Evolutionary conservation across 2,113 vertebrate genomes (phyloP).

Genomic region (Hippocampus zosterae): DNA sequence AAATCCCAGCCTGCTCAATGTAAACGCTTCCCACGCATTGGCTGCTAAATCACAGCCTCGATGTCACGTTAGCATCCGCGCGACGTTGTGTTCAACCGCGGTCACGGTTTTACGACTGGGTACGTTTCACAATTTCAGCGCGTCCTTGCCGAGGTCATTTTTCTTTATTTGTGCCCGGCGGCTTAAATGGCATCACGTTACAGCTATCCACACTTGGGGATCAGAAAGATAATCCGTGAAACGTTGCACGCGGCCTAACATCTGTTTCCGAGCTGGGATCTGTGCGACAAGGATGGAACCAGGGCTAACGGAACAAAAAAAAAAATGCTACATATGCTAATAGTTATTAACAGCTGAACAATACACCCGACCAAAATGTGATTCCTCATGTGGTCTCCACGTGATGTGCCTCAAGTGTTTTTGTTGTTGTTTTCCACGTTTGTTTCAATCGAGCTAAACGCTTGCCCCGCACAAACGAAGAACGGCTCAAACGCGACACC

Average conservation of each 20-base stretch:
- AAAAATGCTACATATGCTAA: not conserved
- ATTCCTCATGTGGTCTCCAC: too few relatives aligned
- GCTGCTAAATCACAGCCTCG: constrained; percentile 24
- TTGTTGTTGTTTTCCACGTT: too few relatives aligned
- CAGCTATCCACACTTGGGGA: constrained; percentile 13
- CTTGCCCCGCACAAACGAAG: not conserved
- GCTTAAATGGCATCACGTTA: constrained; percentile 11
- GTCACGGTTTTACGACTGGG: not conserved
- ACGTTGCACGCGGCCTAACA: not conserved
- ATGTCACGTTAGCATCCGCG: not conserved
- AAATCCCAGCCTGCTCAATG: constrained; percentile 9
- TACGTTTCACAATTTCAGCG: not conserved
- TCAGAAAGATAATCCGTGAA: constrained; percentile 18
- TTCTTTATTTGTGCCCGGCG: not conserved
- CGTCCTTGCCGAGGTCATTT: constrained; percentile 3
- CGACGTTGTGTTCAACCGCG: not conserved
- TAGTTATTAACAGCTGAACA: not conserved
- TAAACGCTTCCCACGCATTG: constrained; percentile 18
- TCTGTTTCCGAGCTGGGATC: not conserved
- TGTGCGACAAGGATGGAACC: not conserved
- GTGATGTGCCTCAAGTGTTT: not conserved
- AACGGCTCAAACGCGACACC: not conserved
- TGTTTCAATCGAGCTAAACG: not conserved
- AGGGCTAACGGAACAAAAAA: not conserved
- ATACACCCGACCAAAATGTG: not conserved